These are phyloP conservation scores for Epinephelus moara DNA, from an alignment of 2,113 vertebrate species.

Conservation along the genomic window DNA sequence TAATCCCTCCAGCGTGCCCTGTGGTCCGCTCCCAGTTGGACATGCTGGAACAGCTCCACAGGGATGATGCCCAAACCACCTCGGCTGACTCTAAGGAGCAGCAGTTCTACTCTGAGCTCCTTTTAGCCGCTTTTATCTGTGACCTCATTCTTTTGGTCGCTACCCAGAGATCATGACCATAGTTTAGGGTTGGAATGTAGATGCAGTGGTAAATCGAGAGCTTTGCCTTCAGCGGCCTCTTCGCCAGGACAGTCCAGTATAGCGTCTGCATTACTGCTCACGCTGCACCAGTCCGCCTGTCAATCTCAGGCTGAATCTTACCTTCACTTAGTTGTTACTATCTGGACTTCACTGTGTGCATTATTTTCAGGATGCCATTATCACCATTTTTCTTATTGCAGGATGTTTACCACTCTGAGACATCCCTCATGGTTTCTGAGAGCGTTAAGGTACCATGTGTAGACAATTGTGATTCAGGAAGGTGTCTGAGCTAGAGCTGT, in stretches of 20 bases:
- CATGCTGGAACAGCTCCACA: neutral
- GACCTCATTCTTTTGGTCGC: neutral
- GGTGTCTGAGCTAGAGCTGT: slow-evolving; percentile 2
- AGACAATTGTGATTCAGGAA: neutral
- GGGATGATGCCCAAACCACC: neutral
- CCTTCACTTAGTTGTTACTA: neutral
- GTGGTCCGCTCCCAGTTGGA: neutral
- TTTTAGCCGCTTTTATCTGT: neutral
- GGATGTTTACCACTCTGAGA: neutral
- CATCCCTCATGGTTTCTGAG: neutral
- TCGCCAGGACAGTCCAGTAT: neutral
- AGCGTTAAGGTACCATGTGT: neutral
- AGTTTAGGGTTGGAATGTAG: neutral
- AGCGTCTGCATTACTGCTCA: neutral
- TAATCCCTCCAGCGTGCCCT: neutral
- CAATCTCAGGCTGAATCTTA: neutral
- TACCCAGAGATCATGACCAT: neutral
- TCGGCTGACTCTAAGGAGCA: neutral
- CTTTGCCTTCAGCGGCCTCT: neutral
- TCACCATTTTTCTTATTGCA: neutral
- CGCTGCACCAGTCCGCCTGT: fast-evolving
- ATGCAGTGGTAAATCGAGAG: neutral
- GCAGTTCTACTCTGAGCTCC: neutral
- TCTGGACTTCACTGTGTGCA: neutral
- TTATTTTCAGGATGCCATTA: neutral